A percentile compares a stretch with the other conserved stretches of the same genome.
These are phyloP conservation scores for Polymixis flavicincta DNA, from an alignment of 2,888 invertebrate genomes.

Conservation along the genomic window DNA sequence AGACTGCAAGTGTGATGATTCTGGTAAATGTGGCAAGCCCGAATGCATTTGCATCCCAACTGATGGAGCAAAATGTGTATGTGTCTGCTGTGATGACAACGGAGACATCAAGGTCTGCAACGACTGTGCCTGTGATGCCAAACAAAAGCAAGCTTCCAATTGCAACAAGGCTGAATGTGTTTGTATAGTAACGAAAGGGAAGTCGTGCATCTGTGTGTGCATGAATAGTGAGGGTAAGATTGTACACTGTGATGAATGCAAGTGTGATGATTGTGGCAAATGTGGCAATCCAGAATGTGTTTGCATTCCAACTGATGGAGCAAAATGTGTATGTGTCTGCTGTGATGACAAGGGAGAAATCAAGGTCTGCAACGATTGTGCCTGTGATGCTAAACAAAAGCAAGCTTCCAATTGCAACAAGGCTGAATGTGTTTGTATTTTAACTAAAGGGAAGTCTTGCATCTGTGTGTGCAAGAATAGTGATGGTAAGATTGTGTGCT, in stretches of 20 bases:
- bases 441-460: conserved; percentile 52
- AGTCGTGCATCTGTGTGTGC: conserved; percentile 50
- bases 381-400: too few relatives aligned
- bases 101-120: conserved; percentile 34
- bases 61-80: too few relatives aligned
- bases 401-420: conserved; percentile 27
- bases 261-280: conserved; percentile 49
- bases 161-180: conserved; percentile 34
- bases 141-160: background rate
- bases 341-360: too few relatives aligned
- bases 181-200: conserved; percentile 67
- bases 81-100: background rate
- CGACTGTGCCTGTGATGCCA: conserved; percentile 58
- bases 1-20: too few relatives aligned
- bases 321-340: too few relatives aligned
- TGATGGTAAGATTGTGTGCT: conserved; percentile 44
- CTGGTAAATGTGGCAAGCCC: too few relatives aligned
- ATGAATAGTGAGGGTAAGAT: conserved; percentile 30
- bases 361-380: too few relatives aligned
- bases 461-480: conserved; percentile 51
- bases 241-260: conserved; percentile 62
- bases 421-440: conserved; percentile 63
- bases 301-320: too few relatives aligned
- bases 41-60: too few relatives aligned
- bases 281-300: conserved; percentile 4